Conservation (phyloP, 2,113 vertebrate genomes). For the Oncorhynchus tshawytscha region DNA sequence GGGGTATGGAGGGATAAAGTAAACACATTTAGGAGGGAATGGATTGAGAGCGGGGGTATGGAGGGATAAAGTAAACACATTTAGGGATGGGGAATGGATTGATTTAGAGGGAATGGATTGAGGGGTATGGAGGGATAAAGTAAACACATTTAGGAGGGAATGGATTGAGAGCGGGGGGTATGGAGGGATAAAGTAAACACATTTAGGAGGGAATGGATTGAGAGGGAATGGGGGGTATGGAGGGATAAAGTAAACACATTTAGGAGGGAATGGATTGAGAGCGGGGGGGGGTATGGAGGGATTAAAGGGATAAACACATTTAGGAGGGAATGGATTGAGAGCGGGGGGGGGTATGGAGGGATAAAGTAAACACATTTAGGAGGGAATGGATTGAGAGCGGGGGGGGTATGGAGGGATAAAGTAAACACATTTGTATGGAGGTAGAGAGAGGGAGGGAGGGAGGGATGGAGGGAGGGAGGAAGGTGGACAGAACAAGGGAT, state of each 20-base stretch:
- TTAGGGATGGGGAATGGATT: no score
- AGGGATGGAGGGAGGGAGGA: background rate
- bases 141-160: background rate
- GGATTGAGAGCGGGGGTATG: background rate
- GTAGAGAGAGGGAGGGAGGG: background rate
- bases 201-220: background rate
- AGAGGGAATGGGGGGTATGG: background rate
- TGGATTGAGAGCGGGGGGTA: background rate
- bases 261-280: background rate
- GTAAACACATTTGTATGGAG: background rate
- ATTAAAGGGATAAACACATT: background rate
- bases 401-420: background rate
- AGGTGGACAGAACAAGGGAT: background rate
- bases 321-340: background rate
- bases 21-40: background rate
- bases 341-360: background rate
- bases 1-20: background rate
- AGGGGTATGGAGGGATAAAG: background rate
- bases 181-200: background rate
- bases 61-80: background rate
- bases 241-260: background rate
- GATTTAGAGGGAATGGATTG: background rate
- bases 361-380: background rate
- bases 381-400: background rate
- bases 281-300: background rate